Conservation (phyloP, 1,140 invertebrate genomes). For the Phenacoccus solenopsis region DNA sequence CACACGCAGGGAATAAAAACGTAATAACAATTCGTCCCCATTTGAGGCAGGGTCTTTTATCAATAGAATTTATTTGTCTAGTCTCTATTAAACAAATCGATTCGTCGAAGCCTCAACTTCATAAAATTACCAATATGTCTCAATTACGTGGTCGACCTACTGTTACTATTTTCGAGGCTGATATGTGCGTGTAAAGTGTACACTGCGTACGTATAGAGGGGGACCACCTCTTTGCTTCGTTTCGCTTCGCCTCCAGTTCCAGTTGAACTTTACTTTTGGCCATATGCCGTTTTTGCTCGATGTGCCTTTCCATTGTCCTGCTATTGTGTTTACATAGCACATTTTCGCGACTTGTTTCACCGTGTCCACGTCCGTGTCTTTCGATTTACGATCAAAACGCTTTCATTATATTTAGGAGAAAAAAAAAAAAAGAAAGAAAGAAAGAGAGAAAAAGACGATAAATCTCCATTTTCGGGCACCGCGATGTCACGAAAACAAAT, state of each 20-base stretch:
- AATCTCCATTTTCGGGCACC: neutral
- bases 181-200: neutral
- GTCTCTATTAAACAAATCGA: constrained; percentile 18
- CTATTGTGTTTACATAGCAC: neutral
- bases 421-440: too few species aligned
- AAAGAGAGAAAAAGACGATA: too few species aligned
- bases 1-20: neutral
- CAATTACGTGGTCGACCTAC: constrained; percentile 15
- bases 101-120: constrained; percentile 12
- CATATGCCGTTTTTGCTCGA: neutral
- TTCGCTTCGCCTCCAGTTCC: too few species aligned
- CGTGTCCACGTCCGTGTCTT: neutral
- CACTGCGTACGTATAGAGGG: neutral
- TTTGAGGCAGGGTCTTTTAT: neutral
- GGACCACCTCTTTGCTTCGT: too few species aligned
- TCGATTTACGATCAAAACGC: neutral
- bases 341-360: neutral
- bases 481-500: too few species aligned
- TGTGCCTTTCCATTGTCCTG: neutral
- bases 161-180: neutral
- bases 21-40: neutral
- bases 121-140: constrained; percentile 18
- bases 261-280: too few species aligned
- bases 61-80: constrained; percentile 13
- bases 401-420: too few species aligned